Percentiles rank a stretch among this genome's conserved stretches.
Conservation (phyloP, 2,113 vertebrate species). For the Grantiella picta region DNA sequence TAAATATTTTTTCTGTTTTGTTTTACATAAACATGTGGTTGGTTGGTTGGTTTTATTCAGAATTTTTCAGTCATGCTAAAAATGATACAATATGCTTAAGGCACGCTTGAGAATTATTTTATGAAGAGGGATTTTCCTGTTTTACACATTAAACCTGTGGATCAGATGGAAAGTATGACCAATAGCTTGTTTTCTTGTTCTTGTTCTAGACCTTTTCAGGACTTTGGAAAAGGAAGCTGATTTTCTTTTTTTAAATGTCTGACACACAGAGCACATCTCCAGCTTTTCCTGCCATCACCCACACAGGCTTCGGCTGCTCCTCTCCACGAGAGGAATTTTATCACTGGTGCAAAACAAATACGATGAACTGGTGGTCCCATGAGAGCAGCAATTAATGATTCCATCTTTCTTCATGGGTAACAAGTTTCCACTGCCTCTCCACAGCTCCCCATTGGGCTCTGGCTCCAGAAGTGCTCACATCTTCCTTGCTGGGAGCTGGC, state of each 20-base stretch:
- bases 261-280: background rate
- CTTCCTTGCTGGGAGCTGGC: background rate
- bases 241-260: background rate
- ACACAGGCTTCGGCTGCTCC: background rate
- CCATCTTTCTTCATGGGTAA: background rate
- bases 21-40: background rate
- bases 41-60: background rate
- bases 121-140: background rate
- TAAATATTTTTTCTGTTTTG: conserved; percentile 20
- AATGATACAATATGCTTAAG: background rate
- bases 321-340: background rate
- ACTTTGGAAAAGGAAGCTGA: background rate
- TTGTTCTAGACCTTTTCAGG: background rate
- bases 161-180: background rate
- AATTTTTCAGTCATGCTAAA: background rate
- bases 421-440: background rate
- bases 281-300: background rate
- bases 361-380: background rate
- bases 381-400: background rate
- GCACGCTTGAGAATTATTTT: background rate
- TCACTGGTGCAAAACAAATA: background rate
- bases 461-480: background rate
- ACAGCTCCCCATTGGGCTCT: background rate
- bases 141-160: background rate
- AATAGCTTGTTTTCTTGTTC: background rate